phyloP scores from a whole-genome alignment of 2,888 invertebrate species.

The Dryococelus australis region DNA sequence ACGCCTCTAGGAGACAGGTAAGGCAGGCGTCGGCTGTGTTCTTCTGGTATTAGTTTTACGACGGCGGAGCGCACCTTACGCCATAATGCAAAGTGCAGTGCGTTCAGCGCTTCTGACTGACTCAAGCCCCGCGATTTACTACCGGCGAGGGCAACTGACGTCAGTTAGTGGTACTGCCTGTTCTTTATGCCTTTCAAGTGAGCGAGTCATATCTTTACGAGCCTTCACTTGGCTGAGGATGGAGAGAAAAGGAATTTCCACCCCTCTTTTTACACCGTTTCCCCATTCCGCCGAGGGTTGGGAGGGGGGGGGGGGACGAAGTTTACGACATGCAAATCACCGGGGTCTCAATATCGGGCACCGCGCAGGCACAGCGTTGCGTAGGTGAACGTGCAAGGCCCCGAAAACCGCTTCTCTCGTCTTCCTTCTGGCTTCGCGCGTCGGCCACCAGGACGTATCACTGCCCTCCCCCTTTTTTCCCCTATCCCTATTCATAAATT shows the following conservation, averaged over 20 bases:
- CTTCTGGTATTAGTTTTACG: neutral
- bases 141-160: neutral
- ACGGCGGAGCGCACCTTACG: neutral
- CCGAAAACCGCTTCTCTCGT: neutral
- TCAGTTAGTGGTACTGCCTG: neutral
- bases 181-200: constrained; percentile 5
- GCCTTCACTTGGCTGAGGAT: neutral
- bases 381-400: neutral
- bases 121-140: neutral
- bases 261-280: neutral
- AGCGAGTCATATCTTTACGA: constrained; percentile 2
- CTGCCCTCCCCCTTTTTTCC: too few relatives aligned
- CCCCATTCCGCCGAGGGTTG: neutral
- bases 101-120: constrained; percentile 1
- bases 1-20: neutral
- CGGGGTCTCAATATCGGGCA: neutral
- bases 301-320: neutral
- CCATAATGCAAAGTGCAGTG: neutral
- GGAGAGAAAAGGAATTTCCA: neutral
- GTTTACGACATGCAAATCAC: constrained; percentile 10
- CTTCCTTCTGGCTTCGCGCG: neutral
- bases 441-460: neutral
- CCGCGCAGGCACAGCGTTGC: neutral
- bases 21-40: neutral
- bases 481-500: too few relatives aligned